Base-by-base conservation (phyloP, 1,140 invertebrate genomes). In the Zaprionus camerounensis region DNA sequence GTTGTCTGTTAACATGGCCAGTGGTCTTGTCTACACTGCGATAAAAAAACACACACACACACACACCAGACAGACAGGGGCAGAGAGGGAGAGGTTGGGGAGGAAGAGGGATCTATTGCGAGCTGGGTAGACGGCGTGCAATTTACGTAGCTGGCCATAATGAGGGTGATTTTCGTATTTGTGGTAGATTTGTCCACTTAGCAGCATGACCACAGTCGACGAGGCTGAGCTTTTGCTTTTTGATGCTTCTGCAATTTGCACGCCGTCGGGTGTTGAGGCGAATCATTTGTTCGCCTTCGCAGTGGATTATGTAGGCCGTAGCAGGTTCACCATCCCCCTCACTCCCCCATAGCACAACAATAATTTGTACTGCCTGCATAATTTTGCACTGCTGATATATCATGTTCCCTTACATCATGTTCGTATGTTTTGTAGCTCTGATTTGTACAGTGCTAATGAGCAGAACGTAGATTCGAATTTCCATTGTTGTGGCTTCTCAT, bases 101-200 rank as follows among this genome's bases (percentile, higher is more conserved):
- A n/a, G 15, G 2, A 6, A n/a, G n/a, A 44, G 41, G 41, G 2
- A 46, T 46, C 41, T 46, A 46, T 46, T 9, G 41, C 41, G 15
- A 46, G 41, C 41, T 46, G 41, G 41, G 41, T 9, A 46, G 41
- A 46, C 41, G 41, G 7, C 7, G 41, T 46, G 41, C 41, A 76
- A 84, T 90, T 85, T 88, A 82, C 78, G 85, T 78, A 85, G 69
- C 77, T 71, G 82, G 85, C 81, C 82, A 91, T 91, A 91, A 91
- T 91, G 88, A 91, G 88, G 88, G 88, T 91, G 88, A 91, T 91
- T 91, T 88, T 88, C 80, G 88, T 87, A 91, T 91, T 91, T 91
- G 88, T 90, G 88, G 88, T 91, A 91, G 88, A 91, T 91, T 91
- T 91, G 88, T 91, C 88, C 88, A 91, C 88, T 91, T 91, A 91